Evolutionary conservation across 2,797 vertebrate genomes (phyloP).

Genomic region (Anabas testudineus): DNA sequence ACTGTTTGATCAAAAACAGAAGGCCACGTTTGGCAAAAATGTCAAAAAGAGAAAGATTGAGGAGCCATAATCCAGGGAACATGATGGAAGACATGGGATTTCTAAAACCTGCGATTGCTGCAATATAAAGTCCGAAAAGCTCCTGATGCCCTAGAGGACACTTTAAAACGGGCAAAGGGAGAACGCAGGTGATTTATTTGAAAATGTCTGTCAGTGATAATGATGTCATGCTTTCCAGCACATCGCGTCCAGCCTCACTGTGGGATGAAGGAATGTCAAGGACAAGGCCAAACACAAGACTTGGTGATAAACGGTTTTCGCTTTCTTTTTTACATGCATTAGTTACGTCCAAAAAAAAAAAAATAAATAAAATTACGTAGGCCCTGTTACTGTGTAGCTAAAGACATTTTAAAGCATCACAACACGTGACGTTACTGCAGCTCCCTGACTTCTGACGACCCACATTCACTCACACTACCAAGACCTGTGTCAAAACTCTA

Average conservation of each 20-base stretch:
- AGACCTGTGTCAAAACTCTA: constrained; percentile 78
- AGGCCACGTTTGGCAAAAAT: constrained; percentile 36
- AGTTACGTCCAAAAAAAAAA: constrained; percentile 3
- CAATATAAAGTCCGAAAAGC: constrained; percentile 73
- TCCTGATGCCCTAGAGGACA: constrained; percentile 79
- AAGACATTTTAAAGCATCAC: background rate
- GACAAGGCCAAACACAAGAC: constrained; percentile 93
- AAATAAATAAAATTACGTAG: background rate
- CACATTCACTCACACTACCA: constrained; percentile 20
- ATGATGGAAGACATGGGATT: constrained; percentile 1
- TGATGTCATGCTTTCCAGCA: constrained; percentile 97
- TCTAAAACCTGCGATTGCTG: constrained; percentile 16
- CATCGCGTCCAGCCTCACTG: constrained; percentile 91
- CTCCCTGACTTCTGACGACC: constrained; percentile 5
- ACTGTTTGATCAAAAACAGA: constrained; percentile 65
- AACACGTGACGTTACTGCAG: background rate
- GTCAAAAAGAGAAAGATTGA: background rate
- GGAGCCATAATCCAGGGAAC: constrained; percentile 20
- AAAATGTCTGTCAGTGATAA: constrained; percentile 92
- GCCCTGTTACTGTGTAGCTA: background rate
- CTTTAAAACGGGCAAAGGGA: constrained; percentile 75
- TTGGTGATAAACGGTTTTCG: constrained; percentile 43
- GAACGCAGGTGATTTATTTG: constrained; percentile 97
- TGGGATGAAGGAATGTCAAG: constrained; percentile 98
- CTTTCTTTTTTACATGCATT: constrained; percentile 13